phyloP scores from a whole-genome alignment of 2,888 invertebrate genomes.

The Morpho helenor region DNA sequence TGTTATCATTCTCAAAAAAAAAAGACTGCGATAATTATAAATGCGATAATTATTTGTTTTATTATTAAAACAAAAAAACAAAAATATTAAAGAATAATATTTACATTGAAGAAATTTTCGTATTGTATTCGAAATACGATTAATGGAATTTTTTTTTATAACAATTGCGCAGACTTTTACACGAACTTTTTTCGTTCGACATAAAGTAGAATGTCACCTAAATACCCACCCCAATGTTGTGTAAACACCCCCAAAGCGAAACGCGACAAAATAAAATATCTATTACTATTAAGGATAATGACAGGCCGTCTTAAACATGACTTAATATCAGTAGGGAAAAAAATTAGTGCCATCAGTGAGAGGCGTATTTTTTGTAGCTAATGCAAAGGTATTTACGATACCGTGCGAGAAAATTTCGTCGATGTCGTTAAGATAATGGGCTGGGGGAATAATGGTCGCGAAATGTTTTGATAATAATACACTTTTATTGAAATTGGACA shows the following conservation, averaged over 20 bases:
- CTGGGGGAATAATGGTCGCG: slow-evolving; percentile 35
- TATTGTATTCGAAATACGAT: too few relatives aligned
- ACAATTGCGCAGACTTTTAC: too few relatives aligned
- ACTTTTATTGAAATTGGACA: slow-evolving; percentile 15
- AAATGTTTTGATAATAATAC: slow-evolving; percentile 43
- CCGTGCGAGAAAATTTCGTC: slow-evolving; percentile 26
- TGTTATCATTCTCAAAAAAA: too few relatives aligned
- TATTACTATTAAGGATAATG: slow-evolving; percentile 80
- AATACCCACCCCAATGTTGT: slow-evolving; percentile 54
- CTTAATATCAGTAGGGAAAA: slow-evolving; percentile 78
- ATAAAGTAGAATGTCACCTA: slow-evolving; percentile 12
- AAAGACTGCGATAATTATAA: too few relatives aligned
- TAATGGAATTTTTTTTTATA: too few relatives aligned
- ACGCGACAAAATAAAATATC: slow-evolving; percentile 78
- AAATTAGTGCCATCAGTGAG: slow-evolving; percentile 71
- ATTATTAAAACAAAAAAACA: too few relatives aligned
- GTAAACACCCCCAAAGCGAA: slow-evolving; percentile 68
- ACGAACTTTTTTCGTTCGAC: neutral
- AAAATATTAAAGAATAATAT: too few relatives aligned
- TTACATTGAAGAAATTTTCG: too few relatives aligned
- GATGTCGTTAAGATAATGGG: slow-evolving; percentile 29
- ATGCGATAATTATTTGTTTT: too few relatives aligned
- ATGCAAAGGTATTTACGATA: slow-evolving; percentile 40
- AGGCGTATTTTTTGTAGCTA: slow-evolving; percentile 37
- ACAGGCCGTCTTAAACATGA: slow-evolving; percentile 77